Base-by-base conservation (phyloP, 2,113 vertebrate species). In the Tyrannus savana region DNA sequence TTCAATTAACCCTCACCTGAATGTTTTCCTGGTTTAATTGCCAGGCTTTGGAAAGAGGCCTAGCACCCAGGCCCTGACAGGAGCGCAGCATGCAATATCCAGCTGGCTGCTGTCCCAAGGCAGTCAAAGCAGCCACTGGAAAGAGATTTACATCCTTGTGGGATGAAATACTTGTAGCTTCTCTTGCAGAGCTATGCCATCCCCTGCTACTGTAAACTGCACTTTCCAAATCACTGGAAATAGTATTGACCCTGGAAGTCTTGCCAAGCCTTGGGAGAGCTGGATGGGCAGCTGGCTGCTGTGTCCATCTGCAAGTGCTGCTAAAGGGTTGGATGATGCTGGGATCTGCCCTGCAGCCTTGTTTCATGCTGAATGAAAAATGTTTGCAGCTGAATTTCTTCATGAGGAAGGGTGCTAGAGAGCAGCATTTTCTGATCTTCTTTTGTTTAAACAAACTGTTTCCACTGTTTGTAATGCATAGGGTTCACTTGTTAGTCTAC, bases 191-290 rank as follows among this genome's bases (percentile, higher is more conserved):
- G 59, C 39, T 94, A 72, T 52, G 44, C 78, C 79, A 55, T 77
- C 44, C 75, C 46, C 75, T 80, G 95, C 93, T 93, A 88, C 92
- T 56, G 87, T 37, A 60, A 84, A 39, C 35, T 2, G 0, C 41
- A 10, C 68, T 88, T 83, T 67, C 37, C 83, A 71, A 84, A 63
- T 7, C 47, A 58, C 39, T 19, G 68, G 30, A 5, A 53, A 67
- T 50, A 71, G 52, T 14, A 6, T 42, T 91, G 75, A 93, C 90
- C 84, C 84, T 67, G 37, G 50, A 59, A 63, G 64, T 22, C 82
- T 67, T 95, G 90, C 96, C 93, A 96, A 96, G 87, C 92, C 93
- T 80, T 84, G 82, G 93, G 87, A 96, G 95, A 71, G 85, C 90
- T 91, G 84, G 68, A 74, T 6, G 14, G 78, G 52, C 75, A 90